phyloP scores from a whole-genome alignment of 1,140 invertebrate species.

The Procambarus virginalis region DNA sequence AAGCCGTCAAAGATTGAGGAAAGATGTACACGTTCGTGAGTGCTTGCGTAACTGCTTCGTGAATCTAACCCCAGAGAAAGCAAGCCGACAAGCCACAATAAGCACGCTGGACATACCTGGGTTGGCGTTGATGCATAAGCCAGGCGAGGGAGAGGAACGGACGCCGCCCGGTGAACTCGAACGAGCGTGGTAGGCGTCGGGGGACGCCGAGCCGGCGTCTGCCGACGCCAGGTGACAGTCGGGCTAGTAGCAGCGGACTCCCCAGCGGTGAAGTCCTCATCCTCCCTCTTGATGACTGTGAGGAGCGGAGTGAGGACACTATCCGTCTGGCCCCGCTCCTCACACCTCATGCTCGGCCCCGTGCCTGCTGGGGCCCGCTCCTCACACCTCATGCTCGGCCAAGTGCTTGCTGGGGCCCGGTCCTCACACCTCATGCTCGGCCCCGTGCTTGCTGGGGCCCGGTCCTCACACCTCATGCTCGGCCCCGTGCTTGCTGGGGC shows the following conservation, averaged over 20 bases:
- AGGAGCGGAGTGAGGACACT: conserved; percentile 50
- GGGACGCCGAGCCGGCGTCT: not conserved
- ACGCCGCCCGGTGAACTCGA: not conserved
- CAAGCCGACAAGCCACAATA: not conserved
- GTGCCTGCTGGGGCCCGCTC: too few species aligned
- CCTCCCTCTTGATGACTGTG: conserved; percentile 43
- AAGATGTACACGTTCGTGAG: too few species aligned
- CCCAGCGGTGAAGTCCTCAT: conserved; percentile 30
- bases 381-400: too few species aligned
- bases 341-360: too few species aligned
- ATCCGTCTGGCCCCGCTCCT: not conserved
- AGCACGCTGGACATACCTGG: not conserved
- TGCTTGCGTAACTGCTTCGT: too few species aligned
- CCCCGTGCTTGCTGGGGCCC: too few species aligned
- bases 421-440: too few species aligned
- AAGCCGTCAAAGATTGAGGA: too few species aligned
- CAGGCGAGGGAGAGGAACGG: not conserved
- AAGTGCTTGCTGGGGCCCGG: too few species aligned
- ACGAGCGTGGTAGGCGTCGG: not conserved
- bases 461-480: too few species aligned
- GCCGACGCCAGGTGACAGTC: not conserved
- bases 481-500: too few species aligned
- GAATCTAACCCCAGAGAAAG: too few species aligned
- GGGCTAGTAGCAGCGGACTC: not conserved
- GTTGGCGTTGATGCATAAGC: conserved; percentile 9